phyloP scores from a whole-genome alignment of 2,888 invertebrate genomes.

The Eupithecia vulgata region DNA sequence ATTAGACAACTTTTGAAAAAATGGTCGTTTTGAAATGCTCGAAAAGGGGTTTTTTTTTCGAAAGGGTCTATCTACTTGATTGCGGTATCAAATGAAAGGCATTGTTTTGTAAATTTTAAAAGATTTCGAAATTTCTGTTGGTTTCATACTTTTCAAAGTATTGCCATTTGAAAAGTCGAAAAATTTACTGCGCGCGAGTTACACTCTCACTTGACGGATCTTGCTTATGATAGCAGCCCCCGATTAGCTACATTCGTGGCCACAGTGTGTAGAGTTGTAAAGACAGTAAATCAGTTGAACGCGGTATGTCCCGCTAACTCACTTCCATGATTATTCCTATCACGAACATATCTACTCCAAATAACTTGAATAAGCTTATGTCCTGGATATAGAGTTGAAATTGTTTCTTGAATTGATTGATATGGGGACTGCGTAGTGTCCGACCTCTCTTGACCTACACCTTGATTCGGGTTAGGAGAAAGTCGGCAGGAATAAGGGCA shows the following conservation, averaged over 20 bases:
- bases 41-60: too few species aligned
- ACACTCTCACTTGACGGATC: too few species aligned
- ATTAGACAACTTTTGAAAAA: too few species aligned
- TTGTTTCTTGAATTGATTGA: slow-evolving; percentile 60
- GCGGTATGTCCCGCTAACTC: slow-evolving; percentile 48
- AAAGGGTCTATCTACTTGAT: too few species aligned
- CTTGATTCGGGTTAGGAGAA: slow-evolving; percentile 70
- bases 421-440: slow-evolving; percentile 57
- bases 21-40: too few species aligned
- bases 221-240: not conserved
- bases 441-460: slow-evolving; percentile 76
- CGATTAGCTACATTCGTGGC: not conserved
- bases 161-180: too few species aligned
- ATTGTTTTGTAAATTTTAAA: too few species aligned
- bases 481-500: slow-evolving; percentile 62
- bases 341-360: slow-evolving; percentile 61
- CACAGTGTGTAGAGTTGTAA: not conserved
- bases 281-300: slow-evolving; percentile 29
- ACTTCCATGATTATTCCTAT: slow-evolving; percentile 55
- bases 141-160: too few species aligned
- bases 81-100: too few species aligned
- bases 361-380: slow-evolving; percentile 46
- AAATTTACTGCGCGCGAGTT: too few species aligned
- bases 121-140: too few species aligned
- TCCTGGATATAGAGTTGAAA: slow-evolving; percentile 47